Evolutionary conservation across 2,113 vertebrate genomes (phyloP).

Genomic region (Penelope pileata): DNA sequence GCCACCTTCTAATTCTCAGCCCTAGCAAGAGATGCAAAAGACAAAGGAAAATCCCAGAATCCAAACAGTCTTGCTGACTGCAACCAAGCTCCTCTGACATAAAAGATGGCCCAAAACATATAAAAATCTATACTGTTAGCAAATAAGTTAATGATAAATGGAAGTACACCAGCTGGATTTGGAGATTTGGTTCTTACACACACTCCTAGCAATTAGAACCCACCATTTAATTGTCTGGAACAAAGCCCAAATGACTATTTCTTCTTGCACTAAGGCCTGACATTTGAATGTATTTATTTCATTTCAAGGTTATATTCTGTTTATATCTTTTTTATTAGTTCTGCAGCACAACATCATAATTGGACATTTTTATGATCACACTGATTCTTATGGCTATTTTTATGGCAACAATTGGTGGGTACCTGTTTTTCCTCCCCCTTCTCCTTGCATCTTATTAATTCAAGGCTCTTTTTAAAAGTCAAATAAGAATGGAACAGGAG

Average conservation of each 20-base stretch:
- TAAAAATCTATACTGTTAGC: fast-evolving
- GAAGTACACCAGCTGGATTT: not conserved
- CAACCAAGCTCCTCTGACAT: fast-evolving
- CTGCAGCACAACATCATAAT: not conserved
- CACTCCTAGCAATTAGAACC: not conserved
- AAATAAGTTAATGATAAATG: not conserved
- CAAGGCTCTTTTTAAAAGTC: not conserved
- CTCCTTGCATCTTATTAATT: not conserved
- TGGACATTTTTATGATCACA: not conserved
- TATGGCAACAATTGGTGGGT: not conserved
- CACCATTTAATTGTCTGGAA: not conserved
- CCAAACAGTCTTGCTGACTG: not conserved
- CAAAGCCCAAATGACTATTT: not conserved
- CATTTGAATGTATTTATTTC: not conserved
- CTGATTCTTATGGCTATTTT: constrained; percentile 2
- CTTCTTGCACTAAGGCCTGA: not conserved
- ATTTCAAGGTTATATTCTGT: constrained; percentile 25
- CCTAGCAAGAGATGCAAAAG: not conserved
- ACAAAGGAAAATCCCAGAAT: not conserved
- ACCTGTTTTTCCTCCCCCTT: not conserved
- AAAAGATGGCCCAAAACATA: fast-evolving
- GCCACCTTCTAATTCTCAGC: fast-evolving
- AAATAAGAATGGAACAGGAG: not conserved
- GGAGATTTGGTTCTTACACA: not conserved
- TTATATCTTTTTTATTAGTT: not conserved